Evolutionary conservation across 2,888 invertebrate genomes (phyloP), one percentile per base, ranked within the genome.

Genomic region (Amphipoea oculea): DNA sequence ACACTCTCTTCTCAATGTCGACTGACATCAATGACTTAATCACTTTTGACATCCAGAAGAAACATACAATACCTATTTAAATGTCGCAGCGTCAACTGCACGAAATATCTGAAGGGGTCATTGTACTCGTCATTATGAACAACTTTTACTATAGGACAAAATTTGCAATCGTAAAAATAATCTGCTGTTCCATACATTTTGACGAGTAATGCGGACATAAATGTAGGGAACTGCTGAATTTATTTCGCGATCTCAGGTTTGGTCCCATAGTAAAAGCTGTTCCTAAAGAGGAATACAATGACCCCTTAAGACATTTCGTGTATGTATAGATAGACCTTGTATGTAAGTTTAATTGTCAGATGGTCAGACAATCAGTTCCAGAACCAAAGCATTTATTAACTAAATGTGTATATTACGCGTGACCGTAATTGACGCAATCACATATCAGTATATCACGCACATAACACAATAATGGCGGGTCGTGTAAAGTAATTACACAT

Each of bases 401-500:
- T 73, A 76, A 89, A 85, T 81, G 73, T 78, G 70, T 77, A 75
- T 78, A 83, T 85, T 74, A 77, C 73, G 45, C 68, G 29, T 76
- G 72, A 66, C 81, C 76, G 42, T 87, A 79, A 89, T 84, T 87
- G 82, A 81, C 65, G 67, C 78, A 80, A 86, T 84, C 74, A 80
- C 70, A 73, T 78, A 75, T 78, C 72, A 77, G 62, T 84, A 88
- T 83, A 85, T 85, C 87, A 87, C 83, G 82, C 80, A 66, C 86
- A 81, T 86, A 87, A 89, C 73, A 82, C 79, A 78, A 79, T 86
- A 88, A 87, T 79, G 77, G 80, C 29, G 66, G 76, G 62, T 79
- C 79, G 79, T 86, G 76, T 78, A 75, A 86, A 86, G 82, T 89
- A 83, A 87, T 86, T 82, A 84, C 78, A 82, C 70, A 66, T 79